Percentiles rank a stretch among this genome's conserved stretches.
These are phyloP conservation scores for Gymnocephalus cernua DNA, from an alignment of 2,113 vertebrate species.

Conservation along the genomic window DNA sequence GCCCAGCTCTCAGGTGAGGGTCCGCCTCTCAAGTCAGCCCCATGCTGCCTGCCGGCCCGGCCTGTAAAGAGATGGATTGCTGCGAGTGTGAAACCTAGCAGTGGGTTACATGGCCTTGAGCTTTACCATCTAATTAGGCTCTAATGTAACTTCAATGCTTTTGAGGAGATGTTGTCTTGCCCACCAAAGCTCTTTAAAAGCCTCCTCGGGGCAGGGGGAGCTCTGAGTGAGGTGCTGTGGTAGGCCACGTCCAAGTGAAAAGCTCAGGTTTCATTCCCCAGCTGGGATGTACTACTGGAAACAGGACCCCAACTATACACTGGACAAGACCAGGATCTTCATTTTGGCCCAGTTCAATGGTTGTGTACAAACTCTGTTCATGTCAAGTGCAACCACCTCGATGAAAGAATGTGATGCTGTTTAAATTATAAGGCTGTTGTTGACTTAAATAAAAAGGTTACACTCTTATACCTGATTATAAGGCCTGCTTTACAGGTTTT, in stretches of 20 bases:
- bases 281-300: slow-evolving; percentile 66
- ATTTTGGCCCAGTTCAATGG: background rate
- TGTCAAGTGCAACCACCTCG: no score
- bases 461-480: no score
- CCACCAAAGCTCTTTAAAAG: slow-evolving; percentile 83
- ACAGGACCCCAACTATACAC: slow-evolving; percentile 29
- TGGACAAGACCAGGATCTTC: slow-evolving; percentile 13
- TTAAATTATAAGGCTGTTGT: no score
- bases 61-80: slow-evolving; percentile 79
- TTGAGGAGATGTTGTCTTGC: slow-evolving; percentile 83
- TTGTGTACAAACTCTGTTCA: background rate
- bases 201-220: slow-evolving; percentile 81
- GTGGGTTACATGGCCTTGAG: slow-evolving; percentile 81
- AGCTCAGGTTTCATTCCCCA: slow-evolving; percentile 60
- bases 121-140: slow-evolving; percentile 83
- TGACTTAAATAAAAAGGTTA: no score
- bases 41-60: slow-evolving; percentile 29
- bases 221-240: slow-evolving; percentile 66
- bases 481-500: background rate
- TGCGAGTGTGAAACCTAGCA: slow-evolving; percentile 74
- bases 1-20: slow-evolving; percentile 61
- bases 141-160: slow-evolving; percentile 82
- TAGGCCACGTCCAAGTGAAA: slow-evolving; percentile 48
- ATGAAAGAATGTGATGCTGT: no score
- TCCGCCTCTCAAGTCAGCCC: slow-evolving; percentile 25